A percentile compares a stretch with the other conserved stretches of the same genome.
These are phyloP conservation scores for Hirtodrosophila confusa DNA, from an alignment of 2,888 invertebrate species.

Conservation along the genomic window DNA sequence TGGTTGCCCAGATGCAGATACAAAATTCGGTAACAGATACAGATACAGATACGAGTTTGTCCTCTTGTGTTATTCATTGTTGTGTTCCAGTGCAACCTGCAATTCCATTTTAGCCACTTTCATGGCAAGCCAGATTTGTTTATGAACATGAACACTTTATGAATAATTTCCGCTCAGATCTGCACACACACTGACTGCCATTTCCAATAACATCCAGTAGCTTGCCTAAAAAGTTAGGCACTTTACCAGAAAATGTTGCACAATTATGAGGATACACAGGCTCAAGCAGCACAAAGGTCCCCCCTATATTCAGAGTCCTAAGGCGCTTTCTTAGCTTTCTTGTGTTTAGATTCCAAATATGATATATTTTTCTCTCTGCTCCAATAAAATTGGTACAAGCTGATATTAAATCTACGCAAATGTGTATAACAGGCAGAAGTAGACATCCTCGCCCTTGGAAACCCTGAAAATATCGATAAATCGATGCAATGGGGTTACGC, in stretches of 20 bases:
- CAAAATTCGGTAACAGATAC: slow-evolving; percentile 4
- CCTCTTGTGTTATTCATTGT: neutral
- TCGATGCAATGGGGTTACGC: no score
- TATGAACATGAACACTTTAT: slow-evolving; percentile 42
- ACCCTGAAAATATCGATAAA: no score
- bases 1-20: slow-evolving; percentile 37
- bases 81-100: slow-evolving; percentile 9
- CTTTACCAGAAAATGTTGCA: neutral
- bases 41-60: neutral
- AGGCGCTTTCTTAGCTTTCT: no score
- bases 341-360: no score
- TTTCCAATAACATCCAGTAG: slow-evolving; percentile 7
- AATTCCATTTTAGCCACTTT: slow-evolving; percentile 37
- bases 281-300: no score
- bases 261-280: neutral
- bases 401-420: no score
- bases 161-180: slow-evolving; percentile 31
- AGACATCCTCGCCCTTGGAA: no score
- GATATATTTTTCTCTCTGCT: no score
- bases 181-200: neutral
- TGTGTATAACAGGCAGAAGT: no score
- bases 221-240: no score
- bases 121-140: slow-evolving; percentile 47
- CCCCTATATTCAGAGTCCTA: no score
- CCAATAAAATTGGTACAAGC: no score